phyloP scores from a whole-genome alignment of 1,140 invertebrate genomes.

The Phocides pigmalion region DNA sequence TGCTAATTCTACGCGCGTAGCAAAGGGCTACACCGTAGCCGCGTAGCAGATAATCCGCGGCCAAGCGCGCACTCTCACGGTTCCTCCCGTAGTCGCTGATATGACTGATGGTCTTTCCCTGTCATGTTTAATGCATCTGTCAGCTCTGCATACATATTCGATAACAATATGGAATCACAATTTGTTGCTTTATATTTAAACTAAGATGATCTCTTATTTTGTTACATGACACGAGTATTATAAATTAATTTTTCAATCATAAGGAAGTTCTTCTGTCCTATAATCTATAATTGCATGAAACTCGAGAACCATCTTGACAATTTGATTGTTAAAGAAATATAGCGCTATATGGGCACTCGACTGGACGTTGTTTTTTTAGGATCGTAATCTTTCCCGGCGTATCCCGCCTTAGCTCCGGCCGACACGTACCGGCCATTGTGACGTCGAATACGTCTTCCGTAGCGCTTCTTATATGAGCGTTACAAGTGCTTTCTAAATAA shows the following conservation, averaged over 20 bases:
- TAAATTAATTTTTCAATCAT: not conserved
- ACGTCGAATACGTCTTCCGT: slow-evolving; percentile 80
- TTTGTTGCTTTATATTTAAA: not conserved
- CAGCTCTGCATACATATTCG: slow-evolving; percentile 62
- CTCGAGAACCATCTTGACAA: slow-evolving; percentile 20
- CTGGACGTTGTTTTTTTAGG: slow-evolving; percentile 81
- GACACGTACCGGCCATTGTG: slow-evolving; percentile 82
- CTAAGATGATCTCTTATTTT: not conserved
- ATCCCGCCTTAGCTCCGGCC: slow-evolving; percentile 67
- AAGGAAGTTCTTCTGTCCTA: not conserved
- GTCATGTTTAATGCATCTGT: slow-evolving; percentile 79
- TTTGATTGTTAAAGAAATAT: slow-evolving; percentile 64
- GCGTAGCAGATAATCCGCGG: slow-evolving; percentile 74
- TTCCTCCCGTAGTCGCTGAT: slow-evolving; percentile 54
- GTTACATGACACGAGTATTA: not conserved
- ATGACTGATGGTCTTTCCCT: slow-evolving; percentile 78
- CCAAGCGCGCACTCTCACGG: slow-evolving; percentile 73
- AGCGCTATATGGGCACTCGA: slow-evolving; percentile 59
- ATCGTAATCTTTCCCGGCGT: slow-evolving; percentile 78
- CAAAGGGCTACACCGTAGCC: slow-evolving; percentile 69
- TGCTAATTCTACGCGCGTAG: slow-evolving; percentile 66
- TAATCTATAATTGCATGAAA: not conserved
- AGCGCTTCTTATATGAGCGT: slow-evolving; percentile 84
- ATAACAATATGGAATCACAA: slow-evolving; percentile 46
- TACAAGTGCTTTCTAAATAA: slow-evolving; percentile 85